These are phyloP conservation scores for Pseudoips prasinana DNA, from an alignment of 2,888 invertebrate species.

Conservation along the genomic window DNA sequence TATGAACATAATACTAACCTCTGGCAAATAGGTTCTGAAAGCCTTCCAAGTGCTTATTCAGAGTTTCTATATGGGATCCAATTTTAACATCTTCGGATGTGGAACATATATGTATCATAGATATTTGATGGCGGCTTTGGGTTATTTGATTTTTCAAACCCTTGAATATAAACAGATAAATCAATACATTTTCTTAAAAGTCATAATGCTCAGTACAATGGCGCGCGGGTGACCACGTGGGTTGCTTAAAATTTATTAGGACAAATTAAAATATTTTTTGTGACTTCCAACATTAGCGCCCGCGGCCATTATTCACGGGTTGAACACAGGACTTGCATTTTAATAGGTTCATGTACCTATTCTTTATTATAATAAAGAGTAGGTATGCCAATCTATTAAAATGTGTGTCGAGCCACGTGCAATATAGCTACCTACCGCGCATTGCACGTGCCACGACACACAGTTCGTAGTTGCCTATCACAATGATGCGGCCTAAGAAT, in stretches of 20 bases:
- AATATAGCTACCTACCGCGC: not conserved
- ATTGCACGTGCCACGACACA: not conserved
- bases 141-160: constrained; percentile 47
- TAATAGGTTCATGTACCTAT: no score
- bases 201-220: not conserved
- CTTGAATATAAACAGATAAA: constrained; percentile 30
- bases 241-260: no score
- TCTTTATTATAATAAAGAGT: not conserved
- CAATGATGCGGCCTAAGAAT: not conserved
- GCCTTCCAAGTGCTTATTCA: constrained; percentile 44
- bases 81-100: constrained; percentile 56
- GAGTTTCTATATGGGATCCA: constrained; percentile 35
- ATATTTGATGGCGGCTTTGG: constrained; percentile 47
- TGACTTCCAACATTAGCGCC: not conserved
- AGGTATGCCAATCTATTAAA: not conserved
- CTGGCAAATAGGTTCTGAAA: constrained; percentile 49
- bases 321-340: not conserved
- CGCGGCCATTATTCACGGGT: not conserved
- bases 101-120: constrained; percentile 55
- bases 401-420: not conserved
- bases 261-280: not conserved
- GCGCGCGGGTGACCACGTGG: no score
- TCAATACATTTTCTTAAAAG: not conserved
- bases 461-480: not conserved
- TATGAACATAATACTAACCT: constrained; percentile 46